Evolutionary conservation across 2,888 invertebrate genomes (phyloP).

Genomic region (Philonicus albiceps): DNA sequence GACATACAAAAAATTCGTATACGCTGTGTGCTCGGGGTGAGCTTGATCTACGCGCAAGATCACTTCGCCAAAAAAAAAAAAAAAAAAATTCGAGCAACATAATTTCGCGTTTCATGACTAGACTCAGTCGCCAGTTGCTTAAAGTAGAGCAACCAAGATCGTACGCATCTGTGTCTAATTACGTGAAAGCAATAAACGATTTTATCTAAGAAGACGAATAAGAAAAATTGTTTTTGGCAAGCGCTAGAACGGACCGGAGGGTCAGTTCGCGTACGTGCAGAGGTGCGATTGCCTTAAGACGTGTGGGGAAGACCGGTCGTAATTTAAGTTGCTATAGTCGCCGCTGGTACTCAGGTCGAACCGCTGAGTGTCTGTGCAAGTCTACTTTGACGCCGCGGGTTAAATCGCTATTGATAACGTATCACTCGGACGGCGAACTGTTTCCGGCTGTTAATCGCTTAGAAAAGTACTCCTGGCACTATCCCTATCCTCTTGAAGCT

Average conservation of each 20-base stretch:
- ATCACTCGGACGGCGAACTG: background rate
- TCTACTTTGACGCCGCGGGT: background rate
- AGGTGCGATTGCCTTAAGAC: background rate
- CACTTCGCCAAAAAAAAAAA: background rate
- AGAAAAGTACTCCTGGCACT: background rate
- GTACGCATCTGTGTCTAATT: slow-evolving; percentile 18
- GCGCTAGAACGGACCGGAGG: background rate
- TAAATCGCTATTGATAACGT: slow-evolving; percentile 10
- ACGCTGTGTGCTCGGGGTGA: background rate
- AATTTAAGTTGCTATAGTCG: background rate
- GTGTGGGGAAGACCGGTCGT: background rate
- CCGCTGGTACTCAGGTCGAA: background rate
- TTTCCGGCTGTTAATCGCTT: background rate
- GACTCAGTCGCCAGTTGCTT: slow-evolving; percentile 4
- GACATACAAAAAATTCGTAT: slow-evolving; percentile 21
- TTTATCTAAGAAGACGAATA: background rate
- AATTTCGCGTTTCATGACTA: background rate
- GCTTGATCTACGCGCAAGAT: slow-evolving; percentile 20
- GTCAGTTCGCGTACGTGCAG: background rate
- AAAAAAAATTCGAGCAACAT: slow-evolving; percentile 20
- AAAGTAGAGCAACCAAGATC: slow-evolving; percentile 11
- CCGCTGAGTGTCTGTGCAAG: background rate
- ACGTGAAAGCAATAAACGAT: background rate
- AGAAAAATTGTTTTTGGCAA: slow-evolving; percentile 17
- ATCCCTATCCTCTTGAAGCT: background rate